Evolutionary conservation across 2,797 vertebrate species (phyloP).

Genomic region (Nannoperca obscura): DNA sequence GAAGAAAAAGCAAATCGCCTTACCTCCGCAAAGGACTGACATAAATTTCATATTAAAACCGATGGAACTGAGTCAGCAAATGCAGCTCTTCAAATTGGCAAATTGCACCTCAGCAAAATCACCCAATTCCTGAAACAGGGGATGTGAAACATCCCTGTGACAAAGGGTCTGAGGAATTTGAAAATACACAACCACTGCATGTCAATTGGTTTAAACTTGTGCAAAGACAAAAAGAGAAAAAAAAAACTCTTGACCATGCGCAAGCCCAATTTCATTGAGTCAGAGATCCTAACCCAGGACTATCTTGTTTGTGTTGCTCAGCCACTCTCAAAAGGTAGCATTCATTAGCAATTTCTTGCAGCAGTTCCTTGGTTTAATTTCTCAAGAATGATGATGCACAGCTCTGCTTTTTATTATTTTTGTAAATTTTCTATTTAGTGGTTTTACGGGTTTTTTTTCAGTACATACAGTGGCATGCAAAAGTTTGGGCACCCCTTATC

Average conservation of each 20-base stretch:
- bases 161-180: background rate
- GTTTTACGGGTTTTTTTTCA: too few species aligned
- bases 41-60: constrained; percentile 27
- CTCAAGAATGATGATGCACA: background rate
- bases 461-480: too few species aligned
- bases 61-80: constrained; percentile 19
- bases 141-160: constrained; percentile 10
- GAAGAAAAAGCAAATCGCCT: background rate
- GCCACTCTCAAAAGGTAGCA: background rate
- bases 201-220: background rate
- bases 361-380: background rate
- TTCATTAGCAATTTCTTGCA: background rate
- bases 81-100: constrained; percentile 18
- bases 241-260: background rate
- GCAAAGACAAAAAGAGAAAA: background rate
- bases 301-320: background rate
- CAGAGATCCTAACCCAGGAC: background rate
- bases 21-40: constrained; percentile 5
- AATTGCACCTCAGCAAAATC: constrained; percentile 14
- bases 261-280: background rate
- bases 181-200: background rate
- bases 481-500: too few species aligned
- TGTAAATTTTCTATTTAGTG: too few species aligned
- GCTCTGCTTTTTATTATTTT: too few species aligned
- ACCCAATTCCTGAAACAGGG: background rate